Conservation (phyloP, 1,140 invertebrate genomes). For the Drosophila littoralis region DNA sequence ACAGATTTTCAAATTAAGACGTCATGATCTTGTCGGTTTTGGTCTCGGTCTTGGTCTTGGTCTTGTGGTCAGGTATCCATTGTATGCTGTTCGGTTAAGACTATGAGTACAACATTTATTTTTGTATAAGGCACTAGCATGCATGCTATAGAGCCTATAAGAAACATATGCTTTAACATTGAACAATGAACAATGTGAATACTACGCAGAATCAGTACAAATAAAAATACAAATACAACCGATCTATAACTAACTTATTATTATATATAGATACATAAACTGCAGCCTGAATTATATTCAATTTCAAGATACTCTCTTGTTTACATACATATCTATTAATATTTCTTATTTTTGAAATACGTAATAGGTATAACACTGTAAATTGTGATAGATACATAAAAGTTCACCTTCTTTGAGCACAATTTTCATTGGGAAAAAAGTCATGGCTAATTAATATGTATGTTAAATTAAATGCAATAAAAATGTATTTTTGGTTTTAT, state of each 20-base stretch:
- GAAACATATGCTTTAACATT: slow-evolving; percentile 1
- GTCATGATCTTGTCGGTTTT: slow-evolving; percentile 61
- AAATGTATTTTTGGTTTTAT: slow-evolving; percentile 25
- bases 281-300: slow-evolving; percentile 5
- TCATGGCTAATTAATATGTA: background rate
- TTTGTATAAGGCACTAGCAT: slow-evolving; percentile 71
- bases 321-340: background rate
- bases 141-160: slow-evolving; percentile 30
- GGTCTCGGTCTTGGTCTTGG: slow-evolving; percentile 17
- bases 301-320: slow-evolving; percentile 1
- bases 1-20: slow-evolving; percentile 76
- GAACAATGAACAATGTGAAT: slow-evolving; percentile 46
- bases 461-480: slow-evolving; percentile 13
- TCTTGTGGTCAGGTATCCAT: slow-evolving; percentile 15
- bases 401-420: background rate
- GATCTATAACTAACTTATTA: slow-evolving; percentile 37
- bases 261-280: slow-evolving; percentile 5
- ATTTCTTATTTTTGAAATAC: slow-evolving; percentile 1
- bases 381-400: slow-evolving; percentile 1
- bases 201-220: slow-evolving; percentile 75
- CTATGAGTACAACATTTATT: slow-evolving; percentile 71
- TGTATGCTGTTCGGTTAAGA: slow-evolving; percentile 15
- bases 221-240: slow-evolving; percentile 55
- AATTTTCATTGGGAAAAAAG: background rate
- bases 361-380: background rate